phyloP scores from a whole-genome alignment of 2,113 vertebrate species.

The Strix aluco region DNA sequence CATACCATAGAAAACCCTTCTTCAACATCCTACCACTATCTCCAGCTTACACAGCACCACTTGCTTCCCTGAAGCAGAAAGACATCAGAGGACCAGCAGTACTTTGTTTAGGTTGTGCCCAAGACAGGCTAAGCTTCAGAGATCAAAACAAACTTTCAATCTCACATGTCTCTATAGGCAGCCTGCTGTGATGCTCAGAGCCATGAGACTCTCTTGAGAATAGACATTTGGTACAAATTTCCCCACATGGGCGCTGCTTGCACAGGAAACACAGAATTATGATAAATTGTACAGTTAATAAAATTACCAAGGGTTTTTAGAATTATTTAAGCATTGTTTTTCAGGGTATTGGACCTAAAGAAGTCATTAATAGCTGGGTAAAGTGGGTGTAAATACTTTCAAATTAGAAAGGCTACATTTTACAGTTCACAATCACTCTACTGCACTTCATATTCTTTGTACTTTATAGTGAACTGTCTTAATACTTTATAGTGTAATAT shows the following conservation, averaged over 20 bases:
- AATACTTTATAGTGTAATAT: neutral
- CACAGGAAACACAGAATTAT: neutral
- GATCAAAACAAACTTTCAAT: neutral
- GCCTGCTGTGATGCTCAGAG: neutral
- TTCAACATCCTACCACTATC: neutral
- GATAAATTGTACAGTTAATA: neutral
- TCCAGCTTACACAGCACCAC: neutral
- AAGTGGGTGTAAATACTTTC: neutral
- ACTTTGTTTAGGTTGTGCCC: neutral
- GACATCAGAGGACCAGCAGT: neutral
- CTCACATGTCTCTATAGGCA: neutral
- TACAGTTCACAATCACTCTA: neutral
- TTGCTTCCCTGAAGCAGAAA: neutral
- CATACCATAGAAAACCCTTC: neutral
- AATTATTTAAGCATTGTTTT: neutral
- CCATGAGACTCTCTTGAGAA: neutral
- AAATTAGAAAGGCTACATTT: neutral
- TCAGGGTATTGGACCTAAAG: neutral
- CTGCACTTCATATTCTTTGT: neutral
- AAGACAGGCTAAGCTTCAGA: neutral
- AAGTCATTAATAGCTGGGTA: neutral
- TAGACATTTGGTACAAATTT: neutral
- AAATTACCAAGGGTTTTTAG: neutral
- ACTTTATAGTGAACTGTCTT: neutral
- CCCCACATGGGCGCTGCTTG: neutral